Conservation (phyloP, 2,888 invertebrate species). For the Gordius sp. region DNA sequence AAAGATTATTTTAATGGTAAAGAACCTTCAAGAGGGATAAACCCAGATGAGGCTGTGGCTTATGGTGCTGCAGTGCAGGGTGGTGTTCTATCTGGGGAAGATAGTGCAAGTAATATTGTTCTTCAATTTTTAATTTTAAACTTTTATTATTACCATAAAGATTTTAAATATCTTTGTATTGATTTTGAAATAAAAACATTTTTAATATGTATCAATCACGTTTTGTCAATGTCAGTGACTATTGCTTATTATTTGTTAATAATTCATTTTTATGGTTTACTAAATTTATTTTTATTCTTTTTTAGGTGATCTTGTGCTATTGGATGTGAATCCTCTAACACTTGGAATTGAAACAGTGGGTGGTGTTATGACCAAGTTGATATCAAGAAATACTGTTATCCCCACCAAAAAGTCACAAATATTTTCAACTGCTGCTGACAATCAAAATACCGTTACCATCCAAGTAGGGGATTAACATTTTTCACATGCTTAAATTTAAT, state of each 20-base stretch:
- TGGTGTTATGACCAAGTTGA: constrained; percentile 96
- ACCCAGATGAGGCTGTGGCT: constrained; percentile 94
- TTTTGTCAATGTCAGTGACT: not conserved
- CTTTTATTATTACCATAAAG: too few species aligned
- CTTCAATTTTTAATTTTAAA: too few species aligned
- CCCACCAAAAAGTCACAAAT: constrained; percentile 97
- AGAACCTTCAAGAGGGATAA: constrained; percentile 86
- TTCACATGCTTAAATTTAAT: not conserved
- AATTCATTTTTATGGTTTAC: not conserved
- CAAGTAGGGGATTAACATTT: constrained; percentile 33
- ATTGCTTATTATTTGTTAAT: not conserved
- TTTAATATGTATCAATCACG: not conserved
- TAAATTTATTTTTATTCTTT: too few species aligned
- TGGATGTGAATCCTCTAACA: constrained; percentile 92
- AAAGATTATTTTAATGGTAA: constrained; percentile 66
- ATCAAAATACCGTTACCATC: constrained; percentile 93
- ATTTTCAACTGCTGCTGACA: constrained; percentile 94
- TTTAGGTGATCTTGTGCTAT: constrained; percentile 59
- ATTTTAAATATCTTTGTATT: too few species aligned
- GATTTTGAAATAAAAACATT: too few species aligned
- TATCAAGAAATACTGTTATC: constrained; percentile 86
- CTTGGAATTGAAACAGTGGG: constrained; percentile 99
- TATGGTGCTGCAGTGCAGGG: constrained; percentile 96
- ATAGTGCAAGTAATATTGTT: constrained; percentile 58
- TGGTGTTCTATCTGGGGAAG: constrained; percentile 83